Conservation (phyloP, 2,888 invertebrate genomes). For the Lochmaea crataegi region DNA sequence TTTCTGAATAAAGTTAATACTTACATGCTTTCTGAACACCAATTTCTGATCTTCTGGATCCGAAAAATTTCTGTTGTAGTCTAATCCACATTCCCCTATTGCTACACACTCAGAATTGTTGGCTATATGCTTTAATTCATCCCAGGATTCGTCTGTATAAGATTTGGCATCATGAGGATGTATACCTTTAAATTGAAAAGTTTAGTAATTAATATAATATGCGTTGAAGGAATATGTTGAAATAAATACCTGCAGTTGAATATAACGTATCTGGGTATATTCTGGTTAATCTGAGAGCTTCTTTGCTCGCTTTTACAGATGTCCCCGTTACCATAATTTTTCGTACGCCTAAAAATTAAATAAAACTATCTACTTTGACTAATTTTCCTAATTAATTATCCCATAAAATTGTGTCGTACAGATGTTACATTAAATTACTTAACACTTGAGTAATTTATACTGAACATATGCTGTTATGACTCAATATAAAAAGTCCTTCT, state of each 20-base stretch:
- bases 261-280: slow-evolving; percentile 92
- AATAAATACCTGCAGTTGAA: slow-evolving; percentile 81
- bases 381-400: neutral
- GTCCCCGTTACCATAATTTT: slow-evolving; percentile 95
- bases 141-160: slow-evolving; percentile 82
- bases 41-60: slow-evolving; percentile 87
- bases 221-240: slow-evolving; percentile 10
- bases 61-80: slow-evolving; percentile 94
- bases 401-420: neutral
- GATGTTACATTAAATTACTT: neutral
- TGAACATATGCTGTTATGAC: neutral
- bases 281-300: slow-evolving; percentile 87
- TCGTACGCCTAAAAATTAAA: slow-evolving; percentile 77
- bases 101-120: slow-evolving; percentile 91
- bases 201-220: slow-evolving; percentile 4
- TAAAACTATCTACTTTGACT: neutral
- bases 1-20: slow-evolving; percentile 3
- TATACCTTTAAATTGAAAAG: slow-evolving; percentile 70
- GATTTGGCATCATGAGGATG: slow-evolving; percentile 96
- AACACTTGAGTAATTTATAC: neutral
- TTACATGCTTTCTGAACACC: slow-evolving; percentile 88
- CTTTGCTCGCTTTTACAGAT: slow-evolving; percentile 89
- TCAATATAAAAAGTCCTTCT: slow-evolving; percentile 18
- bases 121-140: slow-evolving; percentile 80
- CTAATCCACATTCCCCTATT: slow-evolving; percentile 93